phyloP scores from a whole-genome alignment of 2,113 vertebrate genomes.

The Clarias magur region DNA sequence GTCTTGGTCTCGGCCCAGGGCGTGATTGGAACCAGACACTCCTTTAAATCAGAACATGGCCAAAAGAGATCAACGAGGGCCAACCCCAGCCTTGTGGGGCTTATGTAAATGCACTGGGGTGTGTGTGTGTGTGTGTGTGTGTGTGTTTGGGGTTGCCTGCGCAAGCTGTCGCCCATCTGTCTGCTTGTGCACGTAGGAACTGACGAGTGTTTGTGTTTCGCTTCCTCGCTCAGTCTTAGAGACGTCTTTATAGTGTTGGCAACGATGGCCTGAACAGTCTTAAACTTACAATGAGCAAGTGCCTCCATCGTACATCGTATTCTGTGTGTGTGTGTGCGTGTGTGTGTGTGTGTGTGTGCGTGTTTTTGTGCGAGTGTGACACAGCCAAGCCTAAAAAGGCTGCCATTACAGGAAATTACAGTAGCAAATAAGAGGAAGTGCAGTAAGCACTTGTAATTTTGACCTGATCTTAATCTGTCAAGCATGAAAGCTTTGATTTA shows the following conservation, averaged over 20 bases:
- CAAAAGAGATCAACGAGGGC: neutral
- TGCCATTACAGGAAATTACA: neutral
- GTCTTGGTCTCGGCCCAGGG: conserved; percentile 54
- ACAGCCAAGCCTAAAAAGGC: conserved; percentile 18
- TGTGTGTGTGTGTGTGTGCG: no score
- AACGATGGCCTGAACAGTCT: conserved; percentile 3
- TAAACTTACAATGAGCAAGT: conserved; percentile 15
- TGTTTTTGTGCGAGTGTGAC: neutral
- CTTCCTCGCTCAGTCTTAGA: conserved; percentile 9
- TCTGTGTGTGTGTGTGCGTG: neutral
- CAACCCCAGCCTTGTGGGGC: conserved; percentile 19
- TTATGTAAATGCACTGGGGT: conserved; percentile 14
- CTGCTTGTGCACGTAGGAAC: conserved; percentile 21
- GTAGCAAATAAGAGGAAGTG: neutral
- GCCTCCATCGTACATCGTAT: neutral
- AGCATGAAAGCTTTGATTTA: neutral
- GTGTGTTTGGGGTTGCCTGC: neutral
- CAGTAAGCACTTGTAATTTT: neutral
- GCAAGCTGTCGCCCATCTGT: conserved; percentile 25
- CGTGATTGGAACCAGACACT: conserved; percentile 62
- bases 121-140: neutral
- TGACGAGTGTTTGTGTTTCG: conserved; percentile 11
- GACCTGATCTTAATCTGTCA: neutral
- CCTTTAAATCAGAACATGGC: conserved; percentile 11
- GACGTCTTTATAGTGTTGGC: conserved; percentile 17